Evolutionary conservation across 2,797 vertebrate genomes (phyloP), one percentile per base, ranked within the genome.

Genomic region (Trichosurus vulpecula): DNA sequence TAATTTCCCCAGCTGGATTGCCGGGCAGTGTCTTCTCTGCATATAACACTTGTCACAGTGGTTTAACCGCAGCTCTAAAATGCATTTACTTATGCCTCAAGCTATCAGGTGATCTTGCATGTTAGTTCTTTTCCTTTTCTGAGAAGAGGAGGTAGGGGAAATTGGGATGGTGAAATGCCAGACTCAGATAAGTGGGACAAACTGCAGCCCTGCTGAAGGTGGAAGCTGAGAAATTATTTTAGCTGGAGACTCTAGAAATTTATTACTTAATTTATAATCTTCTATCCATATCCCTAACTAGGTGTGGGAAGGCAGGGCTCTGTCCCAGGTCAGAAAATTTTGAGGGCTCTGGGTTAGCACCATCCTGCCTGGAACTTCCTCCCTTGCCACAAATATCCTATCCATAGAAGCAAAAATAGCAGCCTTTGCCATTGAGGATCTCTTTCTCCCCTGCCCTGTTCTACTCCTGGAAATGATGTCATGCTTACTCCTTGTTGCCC

Each of bases 1-100:
- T 97, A 94, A 94, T 98, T 98, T 98, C 95, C 97, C 94, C 94
- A 97, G 95, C 91, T 94, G 95, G 96, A 95, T 61, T 93, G 90
- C 74, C 89, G 96, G 96, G 93, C 94, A 97, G 54, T 35, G 41
- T 52, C 91, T 96, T 97, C 30, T 66, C 55, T 96, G 91, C 52
- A 95, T 41, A 92, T 52, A 96, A 93, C 93, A 98, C 97, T 98
- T 97, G 93, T 98, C 97, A 97, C 93, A 96, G 93, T 96, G 92
- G 74, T 96, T 98, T 95, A 87, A 95, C 91, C 94, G 96, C 90
- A 93, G 54, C 93, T 97, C 98, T 97, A 96, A 98, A 98, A 97
- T 93, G 93, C 51, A 96, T 98, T 98, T 97, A 91, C 92, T 97
- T 98, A 95, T 94, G 97, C 98, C 97, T 95, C 91, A 93, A 94